Conservation (phyloP, 2,888 invertebrate genomes). For the Kuschelorhynchus macadamiae region DNA sequence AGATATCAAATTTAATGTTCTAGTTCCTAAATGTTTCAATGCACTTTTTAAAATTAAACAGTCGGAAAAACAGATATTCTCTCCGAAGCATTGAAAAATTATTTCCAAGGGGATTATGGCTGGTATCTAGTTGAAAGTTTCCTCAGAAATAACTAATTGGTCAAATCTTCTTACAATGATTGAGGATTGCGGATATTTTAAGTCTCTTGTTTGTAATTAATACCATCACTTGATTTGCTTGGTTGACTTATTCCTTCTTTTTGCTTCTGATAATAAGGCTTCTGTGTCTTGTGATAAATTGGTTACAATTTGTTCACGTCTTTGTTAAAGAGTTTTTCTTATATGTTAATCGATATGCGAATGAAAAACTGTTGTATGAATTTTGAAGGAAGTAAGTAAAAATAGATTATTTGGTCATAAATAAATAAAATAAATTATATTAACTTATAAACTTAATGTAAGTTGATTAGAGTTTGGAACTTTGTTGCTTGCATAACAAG, state of each 20-base stretch:
- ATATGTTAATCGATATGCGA: neutral
- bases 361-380: neutral
- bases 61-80: neutral
- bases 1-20: no score
- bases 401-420: no score
- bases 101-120: constrained; percentile 52
- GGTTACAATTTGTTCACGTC: constrained; percentile 12
- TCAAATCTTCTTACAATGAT: constrained; percentile 65
- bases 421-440: no score
- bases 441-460: no score
- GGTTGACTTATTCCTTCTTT: constrained; percentile 35
- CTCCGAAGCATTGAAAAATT: constrained; percentile 19
- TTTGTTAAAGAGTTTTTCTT: neutral
- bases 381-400: neutral
- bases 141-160: constrained; percentile 67
- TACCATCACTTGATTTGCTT: constrained; percentile 52
- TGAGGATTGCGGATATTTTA: constrained; percentile 44
- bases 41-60: neutral
- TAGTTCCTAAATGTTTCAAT: no score
- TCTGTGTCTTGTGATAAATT: constrained; percentile 5
- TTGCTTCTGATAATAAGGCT: constrained; percentile 26
- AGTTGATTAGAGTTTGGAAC: no score
- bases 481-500: no score
- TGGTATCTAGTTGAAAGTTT: constrained; percentile 55
- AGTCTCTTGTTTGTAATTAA: constrained; percentile 66